Evolutionary conservation across 2,113 vertebrate species (phyloP).

Genomic region (Genyomyrus donnyi): DNA sequence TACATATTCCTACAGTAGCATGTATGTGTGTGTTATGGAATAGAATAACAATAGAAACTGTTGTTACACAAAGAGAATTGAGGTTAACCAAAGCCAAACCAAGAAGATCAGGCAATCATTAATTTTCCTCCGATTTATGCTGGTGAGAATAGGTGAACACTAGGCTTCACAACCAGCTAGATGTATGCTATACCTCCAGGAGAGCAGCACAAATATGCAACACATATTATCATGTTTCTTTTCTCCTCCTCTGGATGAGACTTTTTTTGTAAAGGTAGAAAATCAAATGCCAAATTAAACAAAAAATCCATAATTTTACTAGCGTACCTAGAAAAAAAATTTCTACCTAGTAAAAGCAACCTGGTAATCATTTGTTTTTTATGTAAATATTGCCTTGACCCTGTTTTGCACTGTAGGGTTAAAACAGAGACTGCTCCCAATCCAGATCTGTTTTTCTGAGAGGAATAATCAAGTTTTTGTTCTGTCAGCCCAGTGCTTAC

Average conservation of each 20-base stretch:
- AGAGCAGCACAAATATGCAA: neutral
- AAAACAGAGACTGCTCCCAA: neutral
- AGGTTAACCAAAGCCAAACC: neutral
- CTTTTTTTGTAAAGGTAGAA: neutral
- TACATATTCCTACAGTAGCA: neutral
- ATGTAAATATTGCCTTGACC: neutral
- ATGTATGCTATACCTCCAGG: neutral
- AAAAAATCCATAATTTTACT: neutral
- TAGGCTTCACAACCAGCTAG: neutral
- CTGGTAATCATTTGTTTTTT: neutral
- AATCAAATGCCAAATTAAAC: neutral
- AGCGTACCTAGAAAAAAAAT: neutral
- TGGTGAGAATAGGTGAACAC: neutral
- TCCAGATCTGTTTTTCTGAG: neutral
- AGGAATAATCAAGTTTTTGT: slow-evolving; percentile 2
- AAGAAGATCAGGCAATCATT: neutral
- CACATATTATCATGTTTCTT: neutral
- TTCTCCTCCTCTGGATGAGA: neutral
- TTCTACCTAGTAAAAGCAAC: too few species aligned
- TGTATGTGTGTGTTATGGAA: neutral
- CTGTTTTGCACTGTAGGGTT: neutral
- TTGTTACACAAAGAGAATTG: neutral
- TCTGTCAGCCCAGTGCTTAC: neutral
- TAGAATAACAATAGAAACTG: neutral
- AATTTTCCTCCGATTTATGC: neutral